Conservation (phyloP, 2,113 vertebrate genomes). For the Tenrec ecaudatus region DNA sequence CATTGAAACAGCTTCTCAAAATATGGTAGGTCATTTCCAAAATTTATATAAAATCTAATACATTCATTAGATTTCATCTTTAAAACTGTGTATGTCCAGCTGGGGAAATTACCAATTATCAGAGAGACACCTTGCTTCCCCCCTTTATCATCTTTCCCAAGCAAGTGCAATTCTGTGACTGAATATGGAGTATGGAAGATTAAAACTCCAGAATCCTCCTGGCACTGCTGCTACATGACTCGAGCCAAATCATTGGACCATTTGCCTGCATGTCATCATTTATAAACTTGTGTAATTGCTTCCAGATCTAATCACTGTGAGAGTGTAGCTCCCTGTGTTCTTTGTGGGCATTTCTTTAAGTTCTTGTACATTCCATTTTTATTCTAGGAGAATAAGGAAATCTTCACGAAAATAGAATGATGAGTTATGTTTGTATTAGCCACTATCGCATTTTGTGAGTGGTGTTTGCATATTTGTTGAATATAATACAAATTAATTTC, state of each 20-base stretch:
- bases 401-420: background rate
- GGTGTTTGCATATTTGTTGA: background rate
- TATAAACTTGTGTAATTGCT: background rate
- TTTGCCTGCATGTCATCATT: background rate
- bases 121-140: background rate
- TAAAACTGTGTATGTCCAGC: constrained; percentile 56
- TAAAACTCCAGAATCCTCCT: background rate
- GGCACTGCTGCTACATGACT: background rate
- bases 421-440: background rate
- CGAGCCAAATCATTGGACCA: background rate
- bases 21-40: constrained; percentile 27
- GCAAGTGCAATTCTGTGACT: background rate
- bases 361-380: background rate
- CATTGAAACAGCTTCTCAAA: constrained; percentile 41
- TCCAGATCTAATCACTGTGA: background rate
- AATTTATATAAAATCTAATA: background rate
- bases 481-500: background rate
- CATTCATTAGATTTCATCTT: constrained; percentile 45
- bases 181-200: background rate
- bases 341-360: background rate
- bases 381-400: too few relatives aligned
- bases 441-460: background rate
- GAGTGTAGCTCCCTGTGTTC: background rate
- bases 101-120: constrained; percentile 56
- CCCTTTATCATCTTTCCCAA: background rate